A percentile compares a stretch with the other conserved stretches of the same genome.
phyloP scores from a whole-genome alignment of 2,888 invertebrate species.

The Ichneumoninae sp. region DNA sequence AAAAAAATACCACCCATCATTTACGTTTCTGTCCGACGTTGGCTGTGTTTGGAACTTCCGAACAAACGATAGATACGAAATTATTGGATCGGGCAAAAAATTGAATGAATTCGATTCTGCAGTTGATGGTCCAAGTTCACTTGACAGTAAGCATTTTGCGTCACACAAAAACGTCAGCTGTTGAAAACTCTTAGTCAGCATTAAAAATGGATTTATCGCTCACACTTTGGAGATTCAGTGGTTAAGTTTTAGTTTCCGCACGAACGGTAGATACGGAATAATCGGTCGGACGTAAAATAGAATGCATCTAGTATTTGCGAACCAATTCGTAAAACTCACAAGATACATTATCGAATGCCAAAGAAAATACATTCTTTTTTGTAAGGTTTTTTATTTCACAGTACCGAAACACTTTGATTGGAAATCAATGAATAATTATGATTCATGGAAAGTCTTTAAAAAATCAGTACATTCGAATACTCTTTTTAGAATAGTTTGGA shows the following conservation, averaged over 20 bases:
- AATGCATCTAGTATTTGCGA: background rate
- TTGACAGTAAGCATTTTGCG: too few species aligned
- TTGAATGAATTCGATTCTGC: too few species aligned
- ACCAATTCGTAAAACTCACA: background rate
- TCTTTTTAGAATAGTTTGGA: background rate
- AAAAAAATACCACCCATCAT: too few species aligned
- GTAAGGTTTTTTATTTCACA: background rate
- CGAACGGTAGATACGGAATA: conserved; percentile 2
- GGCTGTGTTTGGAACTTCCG: too few species aligned
- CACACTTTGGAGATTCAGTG: background rate
- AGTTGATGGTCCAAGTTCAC: too few species aligned
- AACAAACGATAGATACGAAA: too few species aligned
- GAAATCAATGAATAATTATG: background rate
- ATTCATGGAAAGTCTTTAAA: background rate
- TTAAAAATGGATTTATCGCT: conserved; percentile 31
- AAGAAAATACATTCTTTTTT: background rate
- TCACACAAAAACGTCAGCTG: background rate
- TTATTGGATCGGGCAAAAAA: too few species aligned
- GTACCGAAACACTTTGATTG: background rate
- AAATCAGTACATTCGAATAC: background rate
- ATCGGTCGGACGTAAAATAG: conserved; percentile 6
- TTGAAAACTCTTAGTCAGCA: conserved; percentile 4
- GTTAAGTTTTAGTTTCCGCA: background rate
- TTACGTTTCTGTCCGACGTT: too few species aligned
- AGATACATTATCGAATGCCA: background rate